Evolutionary conservation across 2,113 vertebrate species (phyloP).

Genomic region (Tringa solitaria): DNA sequence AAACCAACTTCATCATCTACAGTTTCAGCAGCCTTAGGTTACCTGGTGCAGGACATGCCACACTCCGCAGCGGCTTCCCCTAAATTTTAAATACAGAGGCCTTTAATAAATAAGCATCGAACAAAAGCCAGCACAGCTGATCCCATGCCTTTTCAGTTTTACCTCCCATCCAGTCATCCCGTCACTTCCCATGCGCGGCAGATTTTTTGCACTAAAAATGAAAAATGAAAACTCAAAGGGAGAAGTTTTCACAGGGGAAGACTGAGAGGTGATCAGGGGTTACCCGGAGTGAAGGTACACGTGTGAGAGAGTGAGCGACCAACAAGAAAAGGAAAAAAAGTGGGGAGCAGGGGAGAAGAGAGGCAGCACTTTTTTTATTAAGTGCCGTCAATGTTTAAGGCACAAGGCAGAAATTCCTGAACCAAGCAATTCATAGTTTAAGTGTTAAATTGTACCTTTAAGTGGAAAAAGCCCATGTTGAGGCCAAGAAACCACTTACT

Average conservation of each 20-base stretch:
- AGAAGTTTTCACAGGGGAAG: background rate
- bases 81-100: background rate
- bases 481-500: slow-evolving; percentile 35
- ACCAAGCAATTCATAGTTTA: slow-evolving; percentile 11
- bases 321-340: background rate
- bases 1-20: background rate
- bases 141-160: background rate
- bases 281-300: background rate
- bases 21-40: background rate
- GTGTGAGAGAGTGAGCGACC: background rate
- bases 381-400: slow-evolving; percentile 12
- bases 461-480: background rate
- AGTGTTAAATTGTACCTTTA: slow-evolving; percentile 35
- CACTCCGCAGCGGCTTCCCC: background rate
- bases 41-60: background rate
- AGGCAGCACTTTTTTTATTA: slow-evolving; percentile 23
- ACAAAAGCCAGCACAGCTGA: background rate
- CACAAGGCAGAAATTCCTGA: slow-evolving; percentile 12
- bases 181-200: background rate
- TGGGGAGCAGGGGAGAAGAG: background rate
- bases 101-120: background rate
- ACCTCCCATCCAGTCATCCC: background rate
- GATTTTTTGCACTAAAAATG: background rate
- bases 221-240: background rate
- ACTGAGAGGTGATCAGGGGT: background rate